phyloP scores from a whole-genome alignment of 1,140 invertebrate genomes.

The Apis dorsata region DNA sequence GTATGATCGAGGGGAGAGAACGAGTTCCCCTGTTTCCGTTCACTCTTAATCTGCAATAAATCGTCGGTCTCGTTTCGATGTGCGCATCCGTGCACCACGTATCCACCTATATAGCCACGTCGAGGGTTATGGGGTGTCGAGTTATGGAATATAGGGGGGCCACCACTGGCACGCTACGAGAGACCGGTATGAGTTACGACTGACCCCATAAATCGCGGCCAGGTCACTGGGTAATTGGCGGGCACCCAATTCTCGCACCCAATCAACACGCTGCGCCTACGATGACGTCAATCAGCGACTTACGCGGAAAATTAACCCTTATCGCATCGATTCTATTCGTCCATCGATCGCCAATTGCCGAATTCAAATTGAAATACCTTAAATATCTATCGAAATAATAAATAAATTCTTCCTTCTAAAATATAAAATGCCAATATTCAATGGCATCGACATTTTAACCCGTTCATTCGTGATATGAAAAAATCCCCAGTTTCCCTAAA shows the following conservation, averaged over 20 bases:
- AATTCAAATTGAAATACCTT: background rate
- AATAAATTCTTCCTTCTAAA: too few species aligned
- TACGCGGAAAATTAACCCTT: constrained; percentile 71
- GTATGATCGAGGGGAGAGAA: background rate
- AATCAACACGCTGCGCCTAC: constrained; percentile 70
- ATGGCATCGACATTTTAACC: too few species aligned
- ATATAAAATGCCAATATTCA: too few species aligned
- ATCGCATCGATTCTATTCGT: constrained; percentile 20
- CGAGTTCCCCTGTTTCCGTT: background rate
- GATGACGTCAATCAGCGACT: constrained; percentile 75
- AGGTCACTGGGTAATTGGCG: constrained; percentile 74
- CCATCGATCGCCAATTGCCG: too few species aligned
- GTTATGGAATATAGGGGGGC: constrained; percentile 66
- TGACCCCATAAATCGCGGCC: constrained; percentile 74
- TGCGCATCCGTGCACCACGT: constrained; percentile 47
- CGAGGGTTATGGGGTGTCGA: constrained; percentile 60
- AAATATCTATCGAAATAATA: too few species aligned
- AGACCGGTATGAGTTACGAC: constrained; percentile 70
- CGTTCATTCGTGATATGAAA: too few species aligned
- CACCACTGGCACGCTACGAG: constrained; percentile 42
- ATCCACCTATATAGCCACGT: constrained; percentile 45
- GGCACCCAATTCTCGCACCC: constrained; percentile 75
- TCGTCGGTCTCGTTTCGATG: constrained; percentile 55
- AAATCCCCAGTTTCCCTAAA: too few species aligned
- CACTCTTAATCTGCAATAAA: constrained; percentile 59